Base-by-base conservation (phyloP, 2,113 vertebrate genomes). In the Nycticorax nycticorax region DNA sequence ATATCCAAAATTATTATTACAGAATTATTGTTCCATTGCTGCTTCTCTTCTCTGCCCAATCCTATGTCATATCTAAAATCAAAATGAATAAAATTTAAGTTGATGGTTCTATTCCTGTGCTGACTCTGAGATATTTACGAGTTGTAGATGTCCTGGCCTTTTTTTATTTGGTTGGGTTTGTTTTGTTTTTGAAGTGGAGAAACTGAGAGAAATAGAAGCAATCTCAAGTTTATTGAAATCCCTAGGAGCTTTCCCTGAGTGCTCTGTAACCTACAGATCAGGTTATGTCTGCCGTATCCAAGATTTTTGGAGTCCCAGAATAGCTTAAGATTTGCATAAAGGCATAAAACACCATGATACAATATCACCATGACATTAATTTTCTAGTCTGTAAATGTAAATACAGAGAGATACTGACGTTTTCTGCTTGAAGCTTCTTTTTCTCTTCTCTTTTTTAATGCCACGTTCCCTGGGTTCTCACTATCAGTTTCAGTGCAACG, bases 71-170 rank as follows among this genome's bases (percentile, higher is more conserved):
- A 74, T n/a, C 48, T 80, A 24, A 62, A 85, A 43, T 0, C 11
- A 48, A 69, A 39, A 43, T 3, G 60, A 45, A 39, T 33, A 1
- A 30, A 53, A 8, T 41, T 41, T 41, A 59, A 26, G 13, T 18
- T 81, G 37, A 39, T 75, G 24, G 12, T 47, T 48, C 22, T 60
- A 3, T 75, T 57, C 18, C 48, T 43, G 8, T 76, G 32, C 30
- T 41, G 53, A 16, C 30, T 47, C 21, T 7, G 9, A 50, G 41
- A 23, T 50, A n/a, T 4, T 39, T 16, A 2, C 0, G 12, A 41
- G 35, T 60, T 89, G 67, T 17, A 50, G n/a, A 37, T 35, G 3
- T 37, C 32, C 64, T 87, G 74, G 7, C 32, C 18, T 35, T 62
- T 47, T 14, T 35, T 66, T 50, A 24, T 13, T 32, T 78, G 56